These are phyloP conservation scores for Iguana delicatissima DNA, from an alignment of 2,797 vertebrate genomes.

Conservation along the genomic window DNA sequence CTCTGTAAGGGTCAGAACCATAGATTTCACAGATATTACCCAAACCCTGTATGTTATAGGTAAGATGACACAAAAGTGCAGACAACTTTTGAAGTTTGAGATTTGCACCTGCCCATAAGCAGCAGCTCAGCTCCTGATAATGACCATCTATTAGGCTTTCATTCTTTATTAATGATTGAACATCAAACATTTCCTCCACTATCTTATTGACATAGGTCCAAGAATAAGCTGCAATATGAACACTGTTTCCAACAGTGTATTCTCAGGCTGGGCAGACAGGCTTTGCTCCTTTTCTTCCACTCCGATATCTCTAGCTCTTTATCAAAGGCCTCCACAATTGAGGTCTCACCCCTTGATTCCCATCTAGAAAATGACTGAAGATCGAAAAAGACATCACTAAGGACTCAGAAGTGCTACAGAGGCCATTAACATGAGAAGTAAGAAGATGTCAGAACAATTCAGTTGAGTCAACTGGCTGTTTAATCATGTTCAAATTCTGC, in stretches of 20 bases:
- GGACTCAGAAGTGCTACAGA: neutral
- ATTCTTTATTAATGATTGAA: neutral
- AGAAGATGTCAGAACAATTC: neutral
- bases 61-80: neutral
- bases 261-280: neutral
- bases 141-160: neutral
- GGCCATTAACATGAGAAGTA: neutral
- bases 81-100: neutral
- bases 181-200: neutral
- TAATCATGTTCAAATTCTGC: neutral
- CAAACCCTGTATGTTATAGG: neutral
- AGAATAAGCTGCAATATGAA: neutral
- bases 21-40: neutral
- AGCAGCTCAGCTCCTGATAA: neutral
- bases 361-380: neutral
- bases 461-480: neutral
- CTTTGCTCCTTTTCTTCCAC: neutral
- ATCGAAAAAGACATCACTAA: neutral
- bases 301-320: neutral
- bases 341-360: neutral
- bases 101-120: neutral
- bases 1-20: neutral
- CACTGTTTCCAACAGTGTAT: neutral
- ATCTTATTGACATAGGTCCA: too few species aligned
- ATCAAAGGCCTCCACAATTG: neutral